Evolutionary conservation across 2,797 vertebrate species (phyloP), one percentile per base, ranked within the genome.

Genomic region (Microctenopoma stevenorrisi): DNA sequence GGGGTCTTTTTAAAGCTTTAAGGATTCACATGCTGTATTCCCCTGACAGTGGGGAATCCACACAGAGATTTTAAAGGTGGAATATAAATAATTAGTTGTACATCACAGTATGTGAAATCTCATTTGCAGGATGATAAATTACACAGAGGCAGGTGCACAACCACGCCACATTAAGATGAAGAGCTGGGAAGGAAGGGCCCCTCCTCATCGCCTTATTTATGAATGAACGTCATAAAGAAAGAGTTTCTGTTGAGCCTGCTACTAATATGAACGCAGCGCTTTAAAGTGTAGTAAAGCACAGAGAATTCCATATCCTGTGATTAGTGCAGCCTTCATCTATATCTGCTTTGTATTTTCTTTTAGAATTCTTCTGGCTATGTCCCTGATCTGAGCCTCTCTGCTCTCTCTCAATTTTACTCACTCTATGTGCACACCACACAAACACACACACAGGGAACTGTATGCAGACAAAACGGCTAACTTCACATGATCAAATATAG

Each of bases 291-390:
- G 47, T 12, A 38, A 40, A 25, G 64, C 30, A n/a, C 55, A 74
- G 76, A 76, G 46, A 62, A 55, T 59, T 81, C 79, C 79, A 66
- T 68, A 72, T 81, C 54, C 62, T 64, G 81, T 87, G 81, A 91
- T 89, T 90, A 85, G 84, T 79, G 71, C 63, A 81, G 60, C 72
- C 54, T 84, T 73, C 65, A 84, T 77, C 66, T 63, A 66, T 81
- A 55, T 78, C 74, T 68, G 47, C 76, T 66, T 76, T 81, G 70
- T 80, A 33, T 62, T 67, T 68, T 68, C 60, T 64, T 63, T 58
- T 44, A 60, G 26, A 79, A 33, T 40, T 76, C 47, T 61, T 59
- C 40, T 5, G 3, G 54, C 49, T 70, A 35, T 35, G 33, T 3
- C 49, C 33, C 15, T 8, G 5, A 43, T 54, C 42, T 30, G 13